phyloP scores from a whole-genome alignment of 2,888 invertebrate species.

The Polyommatus icarus region DNA sequence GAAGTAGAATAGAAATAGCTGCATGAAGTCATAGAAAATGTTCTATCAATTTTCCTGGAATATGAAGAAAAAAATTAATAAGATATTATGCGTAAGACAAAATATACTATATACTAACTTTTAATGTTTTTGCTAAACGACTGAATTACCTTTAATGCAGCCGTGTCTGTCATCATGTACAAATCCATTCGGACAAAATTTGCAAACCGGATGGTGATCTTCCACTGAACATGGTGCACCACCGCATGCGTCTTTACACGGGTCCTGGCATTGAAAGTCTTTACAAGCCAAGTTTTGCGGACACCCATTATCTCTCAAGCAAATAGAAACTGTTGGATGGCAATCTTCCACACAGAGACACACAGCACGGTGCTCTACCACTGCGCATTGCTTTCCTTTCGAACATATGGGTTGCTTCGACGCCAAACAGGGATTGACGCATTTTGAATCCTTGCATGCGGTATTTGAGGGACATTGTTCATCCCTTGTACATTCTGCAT shows the following conservation, averaged over 20 bases:
- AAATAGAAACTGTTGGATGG: conserved; percentile 91
- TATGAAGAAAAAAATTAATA: conserved; percentile 78
- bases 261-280: conserved; percentile 94
- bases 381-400: conserved; percentile 91
- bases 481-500: conserved; percentile 88
- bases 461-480: conserved; percentile 92
- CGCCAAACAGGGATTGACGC: conserved; percentile 91
- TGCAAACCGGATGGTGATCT: conserved; percentile 97
- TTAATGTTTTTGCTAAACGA: conserved; percentile 53
- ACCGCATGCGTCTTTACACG: conserved; percentile 92
- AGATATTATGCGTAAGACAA: conserved; percentile 66
- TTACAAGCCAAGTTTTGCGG: conserved; percentile 91
- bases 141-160: conserved; percentile 95
- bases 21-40: conserved; percentile 75
- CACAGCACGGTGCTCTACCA: conserved; percentile 91
- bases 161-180: conserved; percentile 94
- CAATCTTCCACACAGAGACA: conserved; percentile 94
- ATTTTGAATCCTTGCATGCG: conserved; percentile 90
- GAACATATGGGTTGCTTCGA: conserved; percentile 85
- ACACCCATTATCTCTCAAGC: conserved; percentile 93
- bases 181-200: conserved; percentile 97
- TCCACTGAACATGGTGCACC: conserved; percentile 95
- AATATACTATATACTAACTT: conserved; percentile 59
- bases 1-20: conserved; percentile 65
- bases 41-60: conserved; percentile 79